Evolutionary conservation across 2,113 vertebrate species (phyloP), one percentile per base, ranked within the genome.

Genomic region (Sigmodon hispidus): DNA sequence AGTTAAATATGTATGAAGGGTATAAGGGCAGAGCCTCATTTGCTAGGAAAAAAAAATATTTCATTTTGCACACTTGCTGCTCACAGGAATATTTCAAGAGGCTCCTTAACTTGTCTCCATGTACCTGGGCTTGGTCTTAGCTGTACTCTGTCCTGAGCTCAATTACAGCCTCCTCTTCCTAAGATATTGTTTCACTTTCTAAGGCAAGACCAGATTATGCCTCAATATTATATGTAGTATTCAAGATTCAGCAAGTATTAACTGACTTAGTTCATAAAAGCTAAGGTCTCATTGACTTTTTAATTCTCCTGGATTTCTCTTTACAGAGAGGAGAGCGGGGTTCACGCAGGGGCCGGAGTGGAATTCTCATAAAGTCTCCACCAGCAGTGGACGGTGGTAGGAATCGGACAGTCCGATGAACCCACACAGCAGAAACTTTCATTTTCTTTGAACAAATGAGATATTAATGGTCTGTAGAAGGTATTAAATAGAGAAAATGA

Each of bases 1-100:
- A 83, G 57, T 92, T 95, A 93, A 97, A 95, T 93, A 95, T 87
- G 91, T n/a, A 93, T 91, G 93, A 94, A 97, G 75, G 57, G 87
- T 85, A 90, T 2, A 72, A 69, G 70, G 76, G 87, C 69, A 87
- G 80, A 93, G 12, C 15, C 40, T 93, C 80, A 61, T 73, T 76
- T 94, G 45, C 89, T 79, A 92, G 34, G 3, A 24, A 79, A 90
- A 91, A 91, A 88, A 40, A 79, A 10, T 9, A 43, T 89, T 73
- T 94, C 89, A 55, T 77, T 95, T 84, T 88, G 43, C 29, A 65
- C 91, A 89, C 77, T 94, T 91, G 40, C 83, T 83, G 75, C 59
- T 36, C 7, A 31, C 1, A 34, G 73, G 59, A 73, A 52, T 85
- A 93, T 90, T 79, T 31, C 81, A 79, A 94, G 79, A 70, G 21